Evolutionary conservation across 1,140 invertebrate species (phyloP), one percentile per base, ranked within the genome.

Genomic region (Drosophila aff.): DNA sequence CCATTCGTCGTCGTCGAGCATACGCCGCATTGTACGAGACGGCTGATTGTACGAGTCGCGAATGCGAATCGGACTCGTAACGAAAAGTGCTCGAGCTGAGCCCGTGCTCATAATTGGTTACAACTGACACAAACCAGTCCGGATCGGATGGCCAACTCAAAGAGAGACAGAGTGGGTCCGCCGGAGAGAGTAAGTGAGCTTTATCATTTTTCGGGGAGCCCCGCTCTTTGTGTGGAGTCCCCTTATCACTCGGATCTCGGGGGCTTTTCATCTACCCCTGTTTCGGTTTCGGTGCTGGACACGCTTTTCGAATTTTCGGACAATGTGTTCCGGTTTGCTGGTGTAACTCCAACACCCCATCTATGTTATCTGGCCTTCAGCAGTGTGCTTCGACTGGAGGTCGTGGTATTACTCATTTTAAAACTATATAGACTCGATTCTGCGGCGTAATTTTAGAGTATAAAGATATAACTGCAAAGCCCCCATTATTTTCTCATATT

Each of bases 41-140:
- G 64, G 36, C 18, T 47, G 65, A 59, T 41, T 58, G 52, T 71
- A 49, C 65, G 67, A 36, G 36, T 50, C 10, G 38, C 64, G 66
- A 69, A 69, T 67, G 36, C 62, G 62, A 62, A 62, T 62, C 18
- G 46, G 46, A 66, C 18, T 41, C 44, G 33, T 6, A 65, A 40
- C 28, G 55, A 28, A 67, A 61, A 46, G 55, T 47, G 16, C 33
- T 38, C 58, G 15, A 36, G 36, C 66, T 36, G 46, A 66, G 46
- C 62, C 62, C 36, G 28, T 38, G 33, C 69, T 72, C 69, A 72
- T 72, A 73, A 72, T 73, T 73, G 69, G 69, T 73, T 73, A 73
- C 69, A 72, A 73, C 69, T 73, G 69, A 73, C 69, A 38, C 43
- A 73, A 73, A 72, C 69, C 46, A 73, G 69, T 60, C 69, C 68